Evolutionary conservation across 2,797 vertebrate genomes (phyloP), one percentile per base, ranked within the genome.

Genomic region (Dicrostonyx torquatus): DNA sequence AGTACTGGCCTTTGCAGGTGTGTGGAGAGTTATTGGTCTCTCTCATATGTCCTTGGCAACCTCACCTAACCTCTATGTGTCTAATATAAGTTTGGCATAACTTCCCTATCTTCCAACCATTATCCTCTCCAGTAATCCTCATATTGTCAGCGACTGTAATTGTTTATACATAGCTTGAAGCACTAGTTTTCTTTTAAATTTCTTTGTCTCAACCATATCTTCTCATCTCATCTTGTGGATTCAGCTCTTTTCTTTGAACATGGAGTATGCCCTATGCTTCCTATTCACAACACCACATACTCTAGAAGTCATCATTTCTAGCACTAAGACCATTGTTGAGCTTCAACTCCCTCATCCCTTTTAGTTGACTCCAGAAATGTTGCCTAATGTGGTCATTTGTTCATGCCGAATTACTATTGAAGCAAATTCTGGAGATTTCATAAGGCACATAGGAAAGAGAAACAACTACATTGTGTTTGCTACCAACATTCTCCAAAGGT

Each of bases 401-500:
- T 85, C 53, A 53, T 31, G 15, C 15, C 26, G 50, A 86, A n/a
- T 78, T 14, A 55, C 37, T 78, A 0, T 58, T 88, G 48, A 85
- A 48, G 43, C 7, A 45, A 93, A 76, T 62, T 87, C 53, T 90
- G 6, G 34, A 92, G 68, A 86, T 94, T 87, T 94, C 40, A 22
- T 62, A 50, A 48, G 60, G 73, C 37, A 37, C n/a, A 66, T 40
- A 85, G 31, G 64, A 94, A 95, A 80, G 58, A 86, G 87, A 78
- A 91, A 48, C 5, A 87, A 34, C 29, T 43, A 13, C 4, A 75
- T 78, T 79, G 55, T 95, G 68, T 90, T 95, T 89, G 48, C 5
- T 66, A 66, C 73, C 62, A 92, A 72, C 72, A 6, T 85, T 94
- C 15, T 95, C 24, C 91, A 93, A 88, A 94, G 70, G 70, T 92